phyloP scores from a whole-genome alignment of 2,113 vertebrate genomes.

The Parus major region DNA sequence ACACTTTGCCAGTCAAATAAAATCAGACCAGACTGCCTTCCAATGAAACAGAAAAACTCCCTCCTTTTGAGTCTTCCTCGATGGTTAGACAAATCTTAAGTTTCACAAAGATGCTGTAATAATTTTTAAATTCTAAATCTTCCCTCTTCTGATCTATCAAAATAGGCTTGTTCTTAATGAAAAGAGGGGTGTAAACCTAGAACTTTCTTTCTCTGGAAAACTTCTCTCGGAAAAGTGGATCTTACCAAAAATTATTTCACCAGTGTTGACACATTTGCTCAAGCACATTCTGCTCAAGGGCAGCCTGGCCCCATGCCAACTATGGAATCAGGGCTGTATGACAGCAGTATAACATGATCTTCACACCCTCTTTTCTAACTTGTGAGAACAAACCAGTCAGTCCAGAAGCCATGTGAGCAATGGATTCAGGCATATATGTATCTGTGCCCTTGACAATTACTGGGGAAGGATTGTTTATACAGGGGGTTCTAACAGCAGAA shows the following conservation, averaged over 20 bases:
- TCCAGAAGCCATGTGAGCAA: background rate
- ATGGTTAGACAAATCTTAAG: background rate
- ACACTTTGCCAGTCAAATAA: background rate
- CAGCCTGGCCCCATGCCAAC: background rate
- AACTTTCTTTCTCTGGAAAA: background rate
- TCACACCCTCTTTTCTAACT: background rate
- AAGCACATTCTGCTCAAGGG: background rate
- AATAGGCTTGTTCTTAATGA: background rate
- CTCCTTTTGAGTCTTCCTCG: background rate
- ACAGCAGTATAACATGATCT: background rate
- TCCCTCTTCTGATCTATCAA: background rate
- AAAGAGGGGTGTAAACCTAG: background rate
- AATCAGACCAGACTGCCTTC: background rate
- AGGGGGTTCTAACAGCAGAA: background rate
- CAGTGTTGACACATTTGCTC: background rate
- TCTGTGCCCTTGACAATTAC: background rate
- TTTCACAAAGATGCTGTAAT: background rate
- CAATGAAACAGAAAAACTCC: background rate
- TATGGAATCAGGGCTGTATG: background rate
- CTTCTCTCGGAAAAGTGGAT: background rate
- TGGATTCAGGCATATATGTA: background rate
- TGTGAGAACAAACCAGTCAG: background rate
- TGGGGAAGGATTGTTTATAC: background rate
- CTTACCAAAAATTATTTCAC: background rate
- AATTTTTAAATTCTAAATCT: background rate